Base-by-base conservation (phyloP, 2,888 invertebrate species). In the Folsomia manolachei region DNA sequence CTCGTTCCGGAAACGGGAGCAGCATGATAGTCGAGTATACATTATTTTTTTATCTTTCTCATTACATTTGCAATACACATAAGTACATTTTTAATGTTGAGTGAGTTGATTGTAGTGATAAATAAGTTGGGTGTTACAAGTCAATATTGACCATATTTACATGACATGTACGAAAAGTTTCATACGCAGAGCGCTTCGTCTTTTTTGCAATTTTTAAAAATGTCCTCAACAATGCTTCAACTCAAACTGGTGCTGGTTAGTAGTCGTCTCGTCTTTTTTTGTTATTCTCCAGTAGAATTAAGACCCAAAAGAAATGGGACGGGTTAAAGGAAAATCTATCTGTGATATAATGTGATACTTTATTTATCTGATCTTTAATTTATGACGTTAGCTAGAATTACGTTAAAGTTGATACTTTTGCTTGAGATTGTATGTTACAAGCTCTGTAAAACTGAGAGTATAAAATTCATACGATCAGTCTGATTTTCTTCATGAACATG, bases 1-100 rank as follows among this genome's bases (percentile, higher is more conserved):
- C n/a, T n/a, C n/a, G n/a, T n/a, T n/a, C 39, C 24, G 69, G 69
- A 60, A 63, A 66, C 51, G 52, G 71, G 53, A 65, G 66, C 71
- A 65, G 66, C 71, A 65, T 77, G 69, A 74, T 80, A 76, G 79
- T 74, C 78, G 79, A 80, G 78, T 78, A 52, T 67, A n/a, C n/a
- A n/a, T n/a, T n/a, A 52, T 14, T 56, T 56, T 21, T 24, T 62
- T 24, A 9, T 21, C 23, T 24, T 62, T 62, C 9, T 18, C 62
- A 62, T 56, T 56, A 52, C 23, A 2, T 23, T 56, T 56, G 11
- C 19, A 56, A 21, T 2, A 4, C 23, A 21, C 23, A 56, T 2
- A 21, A 2, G 19, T 56, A 11, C 23, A 21, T 21, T 4, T 56
- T 56, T 19, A 24, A 60, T 60, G 4, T 7, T 62, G 25, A 25